Evolutionary conservation across 2,888 invertebrate species (phyloP).

Genomic region (Hartigia nigra): DNA sequence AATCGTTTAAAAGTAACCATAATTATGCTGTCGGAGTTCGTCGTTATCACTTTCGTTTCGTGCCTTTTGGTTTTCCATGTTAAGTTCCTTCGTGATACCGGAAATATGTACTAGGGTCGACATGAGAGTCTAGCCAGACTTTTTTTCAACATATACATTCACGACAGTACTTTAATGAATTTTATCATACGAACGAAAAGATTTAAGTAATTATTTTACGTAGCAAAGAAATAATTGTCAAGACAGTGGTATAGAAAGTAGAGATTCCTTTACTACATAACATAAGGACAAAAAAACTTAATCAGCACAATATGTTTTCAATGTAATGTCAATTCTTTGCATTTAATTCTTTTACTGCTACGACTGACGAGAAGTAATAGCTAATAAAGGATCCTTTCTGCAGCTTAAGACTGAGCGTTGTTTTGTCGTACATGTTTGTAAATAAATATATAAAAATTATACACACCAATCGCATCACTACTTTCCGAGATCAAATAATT

Average conservation of each 20-base stretch:
- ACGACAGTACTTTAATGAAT: not conserved
- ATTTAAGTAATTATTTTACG: not conserved
- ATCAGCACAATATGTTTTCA: conserved; percentile 27
- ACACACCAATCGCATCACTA: not conserved
- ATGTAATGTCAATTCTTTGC: conserved; percentile 33
- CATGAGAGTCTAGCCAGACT: not conserved
- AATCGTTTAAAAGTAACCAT: not conserved
- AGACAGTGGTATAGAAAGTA: not conserved
- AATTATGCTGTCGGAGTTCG: not conserved
- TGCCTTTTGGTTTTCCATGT: not conserved
- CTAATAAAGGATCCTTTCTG: conserved; percentile 33
- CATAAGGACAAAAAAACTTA: conserved; percentile 4
- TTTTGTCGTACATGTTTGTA: conserved; percentile 57
- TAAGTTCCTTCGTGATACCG: not conserved
- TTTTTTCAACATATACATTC: not conserved
- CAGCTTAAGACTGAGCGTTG: conserved; percentile 62
- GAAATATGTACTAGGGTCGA: not conserved
- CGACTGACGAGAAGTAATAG: not conserved
- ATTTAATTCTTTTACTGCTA: conserved; percentile 13
- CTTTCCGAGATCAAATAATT: not conserved
- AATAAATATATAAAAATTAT: conserved; percentile 42
- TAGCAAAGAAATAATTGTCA: not conserved
- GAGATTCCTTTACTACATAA: not conserved
- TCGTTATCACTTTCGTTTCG: not conserved
- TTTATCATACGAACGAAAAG: not conserved